Evolutionary conservation across 2,888 invertebrate genomes (phyloP), one percentile per base, ranked within the genome.

Genomic region (Auanema sp.): DNA sequence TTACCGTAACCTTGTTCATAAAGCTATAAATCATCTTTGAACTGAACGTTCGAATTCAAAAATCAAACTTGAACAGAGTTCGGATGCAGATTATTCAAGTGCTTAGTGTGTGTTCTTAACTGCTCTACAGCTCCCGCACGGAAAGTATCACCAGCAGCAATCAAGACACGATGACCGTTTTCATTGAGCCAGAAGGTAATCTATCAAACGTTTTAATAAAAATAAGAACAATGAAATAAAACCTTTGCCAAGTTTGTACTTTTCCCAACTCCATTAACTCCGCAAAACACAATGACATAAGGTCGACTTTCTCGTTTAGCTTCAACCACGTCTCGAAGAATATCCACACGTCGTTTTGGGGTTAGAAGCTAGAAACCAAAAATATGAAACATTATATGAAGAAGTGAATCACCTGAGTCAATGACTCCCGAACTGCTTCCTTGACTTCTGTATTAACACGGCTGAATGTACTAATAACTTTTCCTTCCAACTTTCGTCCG

Each of bases 1-100:
- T 97, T 97, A n/a, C 91, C 91, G 78, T 97, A 97, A 43, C 97
- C 97, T 86, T 96, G 96, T 87, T 98, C 98, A 83, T 94, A 99
- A 0, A 99, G 88, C 81, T 93, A 90, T 58, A 96, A 96, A 18
- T 50, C 23, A 41, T 51, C 25, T 4, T 18, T 52, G 52, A 18
- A 18, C 47, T 47, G 10, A 10, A 21, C 21, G 21, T 47, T 21
- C 6, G 21, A 8, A 2, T 47, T 11, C 21, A n/a, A 14, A 60
- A 18, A 41, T 40, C 62, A 18, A 18, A 67, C 69, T 62, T 66
- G 71, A 1, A 76, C 76, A 40, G 59, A 63, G 42, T 73, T 70
- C 12, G 96, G 93, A 86, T 97, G 97, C 65, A 98, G 87, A 8
- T 94, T 93, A 86, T 94, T 95, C 77, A 98, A 88, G 80, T 93